A percentile compares a stretch with the other conserved stretches of the same genome.
phyloP scores from a whole-genome alignment of 2,797 vertebrate species.

The Catamblyrhynchus diadema region DNA sequence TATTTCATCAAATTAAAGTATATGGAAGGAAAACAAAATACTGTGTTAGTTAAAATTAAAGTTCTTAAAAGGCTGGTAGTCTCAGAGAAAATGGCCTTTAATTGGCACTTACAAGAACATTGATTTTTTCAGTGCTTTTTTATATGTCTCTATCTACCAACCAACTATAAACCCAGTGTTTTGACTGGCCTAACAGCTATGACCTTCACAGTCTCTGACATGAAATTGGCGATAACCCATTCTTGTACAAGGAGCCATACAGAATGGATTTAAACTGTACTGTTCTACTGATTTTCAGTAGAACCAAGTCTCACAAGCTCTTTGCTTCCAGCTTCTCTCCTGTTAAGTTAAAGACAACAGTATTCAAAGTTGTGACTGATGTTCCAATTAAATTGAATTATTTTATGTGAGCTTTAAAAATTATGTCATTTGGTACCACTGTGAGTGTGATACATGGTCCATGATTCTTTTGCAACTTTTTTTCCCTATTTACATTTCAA shows the following conservation, averaged over 20 bases:
- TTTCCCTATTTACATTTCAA: neutral
- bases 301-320: neutral
- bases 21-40: neutral
- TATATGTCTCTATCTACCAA: neutral
- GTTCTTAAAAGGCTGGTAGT: neutral
- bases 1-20: neutral
- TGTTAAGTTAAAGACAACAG: neutral
- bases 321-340: neutral
- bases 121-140: neutral
- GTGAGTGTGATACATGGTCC: neutral
- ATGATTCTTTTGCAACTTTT: neutral
- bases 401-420: neutral
- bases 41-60: neutral
- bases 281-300: neutral
- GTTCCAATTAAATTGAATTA: neutral
- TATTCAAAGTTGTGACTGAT: neutral
- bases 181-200: neutral
- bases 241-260: neutral
- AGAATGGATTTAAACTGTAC: neutral
- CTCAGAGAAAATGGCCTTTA: neutral
- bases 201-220: neutral
- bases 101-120: neutral
- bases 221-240: neutral
- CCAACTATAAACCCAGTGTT: neutral
- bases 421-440: rapidly evolving